phyloP scores from a whole-genome alignment of 37 sponge, comb jelly and placozoan species.

The Hexactinellida sp. region DNA sequence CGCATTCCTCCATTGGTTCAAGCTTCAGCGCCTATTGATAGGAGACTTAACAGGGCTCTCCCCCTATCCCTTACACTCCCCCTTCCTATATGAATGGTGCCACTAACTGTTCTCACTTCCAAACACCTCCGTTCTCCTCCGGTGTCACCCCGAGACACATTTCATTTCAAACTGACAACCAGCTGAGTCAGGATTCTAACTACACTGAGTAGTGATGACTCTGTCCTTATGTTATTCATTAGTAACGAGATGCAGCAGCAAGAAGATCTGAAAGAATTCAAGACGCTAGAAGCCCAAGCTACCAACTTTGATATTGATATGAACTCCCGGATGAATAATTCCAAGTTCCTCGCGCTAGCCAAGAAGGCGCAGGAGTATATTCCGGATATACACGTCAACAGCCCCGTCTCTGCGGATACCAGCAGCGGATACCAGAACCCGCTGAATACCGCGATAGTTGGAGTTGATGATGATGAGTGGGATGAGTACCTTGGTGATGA shows the following conservation, averaged over 20 bases:
- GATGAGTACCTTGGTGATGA: neutral
- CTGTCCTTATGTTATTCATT: neutral
- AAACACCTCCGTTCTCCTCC: neutral
- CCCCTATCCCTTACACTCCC: constrained; percentile 8
- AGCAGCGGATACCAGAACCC: neutral
- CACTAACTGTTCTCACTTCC: neutral
- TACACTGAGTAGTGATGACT: too few relatives aligned
- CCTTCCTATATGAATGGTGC: neutral
- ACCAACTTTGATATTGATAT: neutral
- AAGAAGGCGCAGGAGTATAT: neutral
- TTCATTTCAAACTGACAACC: neutral
- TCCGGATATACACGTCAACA: neutral
- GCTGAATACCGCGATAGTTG: neutral
- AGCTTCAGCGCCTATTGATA: neutral
- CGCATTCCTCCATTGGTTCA: neutral
- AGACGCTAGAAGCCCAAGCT: neutral
- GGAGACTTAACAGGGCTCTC: too few relatives aligned
- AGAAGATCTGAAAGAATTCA: constrained; percentile 6
- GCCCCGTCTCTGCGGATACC: neutral
- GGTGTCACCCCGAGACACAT: neutral
- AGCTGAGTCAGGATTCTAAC: neutral
- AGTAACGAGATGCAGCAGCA: neutral
- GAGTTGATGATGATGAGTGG: neutral
- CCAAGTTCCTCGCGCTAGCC: neutral
- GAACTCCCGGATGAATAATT: neutral